Evolutionary conservation across 2,113 vertebrate species (phyloP), one percentile per base, ranked within the genome.

Genomic region (Lagenorhynchus albirostris): DNA sequence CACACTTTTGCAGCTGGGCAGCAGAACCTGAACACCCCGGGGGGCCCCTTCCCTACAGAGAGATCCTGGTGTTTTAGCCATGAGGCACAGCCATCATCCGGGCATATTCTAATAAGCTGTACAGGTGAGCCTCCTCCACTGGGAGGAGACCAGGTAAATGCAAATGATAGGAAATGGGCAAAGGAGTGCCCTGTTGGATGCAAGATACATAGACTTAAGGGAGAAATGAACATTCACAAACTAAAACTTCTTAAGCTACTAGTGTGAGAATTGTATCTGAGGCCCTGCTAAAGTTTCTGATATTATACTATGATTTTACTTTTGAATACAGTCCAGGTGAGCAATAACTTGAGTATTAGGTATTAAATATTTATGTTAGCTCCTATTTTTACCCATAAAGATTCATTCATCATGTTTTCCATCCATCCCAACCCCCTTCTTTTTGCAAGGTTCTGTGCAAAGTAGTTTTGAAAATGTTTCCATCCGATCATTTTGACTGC

Each of bases 371-470:
- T 62, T 81, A 63, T 41, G 5, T 79, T 62, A 44, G n/a, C 33
- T 80, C 65, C 73, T 26, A 63, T 50, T 93, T 81, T 53, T 33
- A 74, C 31, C 60, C 3, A 67, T 76, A 82, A 73, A 62, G 38
- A 55, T 58, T 53, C 13, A 44, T 1, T 44, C 47, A 31, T 50
- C 33, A 17, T 12, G 3, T 47, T 86, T 55, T 58, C 58, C 26
- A 62, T 18, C 21, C 21, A n/a, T 33, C 23, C 3, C 13, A 20
- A 29, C 14, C 33, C 11, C 4, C 31, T 77, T 67, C 76, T 70
- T 93, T 93, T 50, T 81, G 50, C 86, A 98, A 91, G 13, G 8
- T n/a, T 91, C 73, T 41, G 5, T 73, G n/a, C 31, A 38, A 97
- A 90, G 38, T 47, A 33, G 55, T 81, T 96, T 88, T 88, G 33